Evolutionary conservation across 1,140 invertebrate genomes (phyloP), one percentile per base, ranked within the genome.

Genomic region (Coenobita brevimanus): DNA sequence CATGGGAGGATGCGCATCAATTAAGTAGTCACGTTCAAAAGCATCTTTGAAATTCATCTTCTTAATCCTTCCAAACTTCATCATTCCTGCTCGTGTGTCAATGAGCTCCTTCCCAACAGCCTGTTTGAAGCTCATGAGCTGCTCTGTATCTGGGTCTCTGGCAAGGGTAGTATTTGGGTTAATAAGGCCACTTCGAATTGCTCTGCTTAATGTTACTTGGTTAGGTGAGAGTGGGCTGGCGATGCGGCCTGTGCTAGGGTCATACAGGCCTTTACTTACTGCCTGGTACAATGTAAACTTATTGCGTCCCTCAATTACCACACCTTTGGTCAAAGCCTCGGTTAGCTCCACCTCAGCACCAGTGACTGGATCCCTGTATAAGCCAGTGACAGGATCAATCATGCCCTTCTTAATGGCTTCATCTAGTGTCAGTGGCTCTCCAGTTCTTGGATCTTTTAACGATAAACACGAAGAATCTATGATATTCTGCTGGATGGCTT

Each of bases 241-340:
- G 91, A 97, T 95, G 89, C 95, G 94, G 30, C 96, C 96, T 15
- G 95, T 95, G 81, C 94, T 94, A 0, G 95, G 95, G 91, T 94
- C 92, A 90, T 97, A 96, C 80, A 96, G 95, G n/a, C 97, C 97
- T 93, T 96, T 96, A 91, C 96, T 96, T 10, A 98, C 95, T 0
- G 96, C 96, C 92, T 98, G 97, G 0, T 96, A 95, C 21, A 98
- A 93, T 57, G 96, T 97, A 90, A 97, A 95, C 92, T 96, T 96
- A 41, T 95, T 94, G 92, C 97, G 96, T 54, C 96, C 95, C 4
- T 96, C 95, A 8, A 97, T 93, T 83, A 97, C 94, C n/a, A 97
- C 92, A 54, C 97, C 97, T 80, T 95, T 94, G 90, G 97, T 95
- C 4, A 97, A 94, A 13, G 97, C 97, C 91, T 97, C 96, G 24